Evolutionary conservation across 2,888 invertebrate genomes (phyloP).

Genomic region (Meiosimyza decipiens): DNA sequence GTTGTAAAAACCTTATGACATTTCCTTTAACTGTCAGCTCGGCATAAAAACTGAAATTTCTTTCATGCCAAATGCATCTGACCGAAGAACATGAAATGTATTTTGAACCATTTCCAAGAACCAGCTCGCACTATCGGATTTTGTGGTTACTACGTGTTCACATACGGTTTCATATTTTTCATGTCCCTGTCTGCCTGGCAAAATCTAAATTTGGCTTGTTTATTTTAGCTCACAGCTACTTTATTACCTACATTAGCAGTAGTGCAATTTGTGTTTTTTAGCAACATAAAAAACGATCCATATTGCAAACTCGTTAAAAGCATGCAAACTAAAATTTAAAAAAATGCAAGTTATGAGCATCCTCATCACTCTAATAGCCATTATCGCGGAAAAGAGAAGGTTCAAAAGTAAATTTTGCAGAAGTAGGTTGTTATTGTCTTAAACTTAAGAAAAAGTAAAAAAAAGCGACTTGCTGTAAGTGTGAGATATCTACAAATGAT

Average conservation of each 20-base stretch:
- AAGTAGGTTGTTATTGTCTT: too few relatives aligned
- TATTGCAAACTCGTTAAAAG: neutral
- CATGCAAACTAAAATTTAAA: too few relatives aligned
- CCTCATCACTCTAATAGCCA: too few relatives aligned
- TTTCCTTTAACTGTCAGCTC: constrained; percentile 18
- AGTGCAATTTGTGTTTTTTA: too few relatives aligned
- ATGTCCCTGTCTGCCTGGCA: too few relatives aligned
- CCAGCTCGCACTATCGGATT: neutral
- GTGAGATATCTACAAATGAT: too few relatives aligned
- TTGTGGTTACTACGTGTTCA: constrained; percentile 21
- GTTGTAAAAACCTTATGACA: constrained; percentile 21
- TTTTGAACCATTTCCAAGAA: constrained; percentile 22
- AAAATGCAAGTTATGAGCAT: too few relatives aligned
- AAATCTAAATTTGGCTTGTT: neutral
- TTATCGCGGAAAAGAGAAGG: too few relatives aligned
- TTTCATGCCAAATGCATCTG: constrained; percentile 25
- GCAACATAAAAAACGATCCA: too few relatives aligned
- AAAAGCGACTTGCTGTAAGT: too few relatives aligned
- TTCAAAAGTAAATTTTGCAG: too few relatives aligned
- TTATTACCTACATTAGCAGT: constrained; percentile 22
- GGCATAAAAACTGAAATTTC: neutral
- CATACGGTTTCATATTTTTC: neutral
- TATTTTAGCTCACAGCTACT: neutral
- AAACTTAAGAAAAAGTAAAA: too few relatives aligned
- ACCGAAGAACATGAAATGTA: constrained; percentile 24